phyloP scores from a whole-genome alignment of 2,888 invertebrate species.

The Auanema freiburgensis region DNA sequence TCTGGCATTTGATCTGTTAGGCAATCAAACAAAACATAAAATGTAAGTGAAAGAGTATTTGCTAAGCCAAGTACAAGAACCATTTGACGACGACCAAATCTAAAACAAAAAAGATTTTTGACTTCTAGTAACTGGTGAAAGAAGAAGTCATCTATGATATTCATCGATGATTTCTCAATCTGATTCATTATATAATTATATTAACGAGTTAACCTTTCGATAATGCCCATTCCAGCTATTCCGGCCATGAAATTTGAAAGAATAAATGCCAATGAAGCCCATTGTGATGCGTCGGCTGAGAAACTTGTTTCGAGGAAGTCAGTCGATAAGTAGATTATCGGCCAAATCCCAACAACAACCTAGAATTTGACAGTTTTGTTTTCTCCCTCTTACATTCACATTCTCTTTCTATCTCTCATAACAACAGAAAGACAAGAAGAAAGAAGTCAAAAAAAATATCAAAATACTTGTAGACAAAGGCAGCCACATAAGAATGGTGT shows the following conservation, averaged over 20 bases:
- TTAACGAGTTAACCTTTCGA: constrained; percentile 29
- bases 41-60: constrained; percentile 39
- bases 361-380: constrained; percentile 2
- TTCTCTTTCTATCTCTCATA: not conserved
- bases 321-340: constrained; percentile 21
- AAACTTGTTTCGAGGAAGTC: constrained; percentile 19
- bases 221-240: constrained; percentile 33
- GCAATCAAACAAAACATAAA: constrained; percentile 45
- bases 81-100: constrained; percentile 46
- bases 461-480: not conserved
- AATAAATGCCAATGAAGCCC: constrained; percentile 44
- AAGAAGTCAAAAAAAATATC: not conserved
- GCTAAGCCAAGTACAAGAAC: constrained; percentile 36
- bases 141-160: too few species aligned
- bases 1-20: constrained; percentile 18
- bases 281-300: constrained; percentile 20
- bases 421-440: not conserved
- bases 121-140: not conserved
- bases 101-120: constrained; percentile 1
- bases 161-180: not conserved
- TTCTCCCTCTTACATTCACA: not conserved
- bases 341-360: constrained; percentile 10
- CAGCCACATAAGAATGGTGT: constrained; percentile 3
- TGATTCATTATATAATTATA: not conserved
- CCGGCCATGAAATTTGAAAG: constrained; percentile 43